Conservation (phyloP, 1,140 invertebrate species). For the Campoletis sonorensis region DNA sequence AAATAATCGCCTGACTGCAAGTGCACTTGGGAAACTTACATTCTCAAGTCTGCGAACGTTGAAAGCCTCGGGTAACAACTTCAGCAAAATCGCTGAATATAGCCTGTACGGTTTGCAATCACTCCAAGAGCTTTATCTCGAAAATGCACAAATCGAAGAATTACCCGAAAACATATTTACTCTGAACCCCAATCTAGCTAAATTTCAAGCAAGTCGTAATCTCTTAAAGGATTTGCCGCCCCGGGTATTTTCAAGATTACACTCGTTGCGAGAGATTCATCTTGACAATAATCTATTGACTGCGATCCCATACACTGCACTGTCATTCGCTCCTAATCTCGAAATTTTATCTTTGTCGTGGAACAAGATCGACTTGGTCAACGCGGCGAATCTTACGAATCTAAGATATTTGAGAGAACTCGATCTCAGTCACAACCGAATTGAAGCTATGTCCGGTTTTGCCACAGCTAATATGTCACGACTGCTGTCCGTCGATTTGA, state of each 20-base stretch:
- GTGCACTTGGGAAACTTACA: constrained; percentile 82
- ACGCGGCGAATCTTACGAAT: constrained; percentile 85
- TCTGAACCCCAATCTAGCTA: constrained; percentile 84
- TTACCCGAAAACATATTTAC: constrained; percentile 84
- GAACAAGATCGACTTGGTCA: constrained; percentile 84
- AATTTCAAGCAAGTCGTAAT: constrained; percentile 85
- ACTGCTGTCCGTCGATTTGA: constrained; percentile 84
- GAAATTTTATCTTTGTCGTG: constrained; percentile 84
- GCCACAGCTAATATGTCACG: constrained; percentile 85
- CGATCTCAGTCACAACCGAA: constrained; percentile 85
- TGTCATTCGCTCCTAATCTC: constrained; percentile 84
- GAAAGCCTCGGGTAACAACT: constrained; percentile 86
- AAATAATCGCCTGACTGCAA: constrained; percentile 83
- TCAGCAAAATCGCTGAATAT: constrained; percentile 81
- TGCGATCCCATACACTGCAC: constrained; percentile 86
- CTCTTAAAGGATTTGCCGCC: constrained; percentile 80
- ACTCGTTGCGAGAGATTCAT: constrained; percentile 85
- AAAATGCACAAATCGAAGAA: constrained; percentile 81
- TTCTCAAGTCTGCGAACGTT: constrained; percentile 85
- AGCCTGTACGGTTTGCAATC: constrained; percentile 86
- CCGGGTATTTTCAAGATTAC: constrained; percentile 82
- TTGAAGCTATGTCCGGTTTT: constrained; percentile 87
- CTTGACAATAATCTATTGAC: constrained; percentile 84
- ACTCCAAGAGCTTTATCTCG: constrained; percentile 83
- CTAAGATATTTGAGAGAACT: constrained; percentile 85